Evolutionary conservation across 2,797 vertebrate species (phyloP).

Genomic region (Todus mexicanus): DNA sequence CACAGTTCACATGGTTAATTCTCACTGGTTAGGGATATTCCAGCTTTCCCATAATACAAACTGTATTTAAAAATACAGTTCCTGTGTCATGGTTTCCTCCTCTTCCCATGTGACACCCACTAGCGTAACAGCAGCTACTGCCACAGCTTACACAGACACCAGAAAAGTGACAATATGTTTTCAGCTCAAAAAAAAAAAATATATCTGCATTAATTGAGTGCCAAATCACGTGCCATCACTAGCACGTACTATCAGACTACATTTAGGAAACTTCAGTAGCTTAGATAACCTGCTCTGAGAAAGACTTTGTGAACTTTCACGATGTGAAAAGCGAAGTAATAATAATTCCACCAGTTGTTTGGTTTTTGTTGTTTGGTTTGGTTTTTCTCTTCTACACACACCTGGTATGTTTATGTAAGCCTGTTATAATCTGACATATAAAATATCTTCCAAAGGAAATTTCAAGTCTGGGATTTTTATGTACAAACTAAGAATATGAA

Average conservation of each 20-base stretch:
- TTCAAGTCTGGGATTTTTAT: neutral
- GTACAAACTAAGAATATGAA: neutral
- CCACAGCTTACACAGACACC: neutral
- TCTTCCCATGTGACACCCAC: neutral
- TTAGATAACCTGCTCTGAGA: neutral
- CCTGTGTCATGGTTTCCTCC: fast-evolving
- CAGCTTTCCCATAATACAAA: neutral
- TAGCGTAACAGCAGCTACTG: neutral
- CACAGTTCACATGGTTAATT: neutral
- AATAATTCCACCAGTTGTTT: neutral
- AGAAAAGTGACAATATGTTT: neutral
- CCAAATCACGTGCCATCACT: neutral
- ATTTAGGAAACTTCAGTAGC: neutral
- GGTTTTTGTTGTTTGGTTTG: neutral
- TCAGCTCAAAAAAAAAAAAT: neutral
- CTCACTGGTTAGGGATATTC: neutral
- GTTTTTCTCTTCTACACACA: neutral
- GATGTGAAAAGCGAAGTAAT: neutral
- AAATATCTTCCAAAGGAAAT: neutral
- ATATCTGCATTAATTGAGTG: neutral
- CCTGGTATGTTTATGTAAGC: neutral
- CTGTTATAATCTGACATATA: neutral
- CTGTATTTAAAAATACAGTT: neutral
- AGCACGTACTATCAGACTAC: neutral
- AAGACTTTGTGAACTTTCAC: neutral